These are phyloP conservation scores for Anas flavirostris DNA, from an alignment of 2,797 vertebrate species.

Conservation along the genomic window DNA sequence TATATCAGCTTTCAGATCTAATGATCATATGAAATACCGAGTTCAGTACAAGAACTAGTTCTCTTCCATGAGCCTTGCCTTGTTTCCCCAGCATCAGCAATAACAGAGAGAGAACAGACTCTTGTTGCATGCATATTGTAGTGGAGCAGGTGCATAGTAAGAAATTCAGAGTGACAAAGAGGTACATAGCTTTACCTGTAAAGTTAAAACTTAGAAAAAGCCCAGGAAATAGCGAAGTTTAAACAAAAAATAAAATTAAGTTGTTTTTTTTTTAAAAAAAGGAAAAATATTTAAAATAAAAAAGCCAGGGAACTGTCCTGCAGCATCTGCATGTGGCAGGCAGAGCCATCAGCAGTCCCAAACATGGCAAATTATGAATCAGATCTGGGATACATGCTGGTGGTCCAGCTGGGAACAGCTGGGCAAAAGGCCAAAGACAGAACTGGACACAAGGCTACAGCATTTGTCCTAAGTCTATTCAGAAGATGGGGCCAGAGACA, in stretches of 20 bases:
- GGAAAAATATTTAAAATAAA: background rate
- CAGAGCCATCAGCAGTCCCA: background rate
- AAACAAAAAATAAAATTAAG: background rate
- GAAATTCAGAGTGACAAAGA: background rate
- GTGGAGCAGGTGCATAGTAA: background rate
- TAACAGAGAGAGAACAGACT: background rate
- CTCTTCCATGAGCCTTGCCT: background rate
- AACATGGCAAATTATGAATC: background rate
- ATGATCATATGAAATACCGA: background rate
- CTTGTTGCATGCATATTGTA: background rate
- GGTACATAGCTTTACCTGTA: background rate
- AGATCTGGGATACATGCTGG: background rate
- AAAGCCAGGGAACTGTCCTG: background rate
- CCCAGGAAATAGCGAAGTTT: background rate
- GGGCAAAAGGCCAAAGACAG: background rate
- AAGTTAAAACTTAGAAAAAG: background rate
- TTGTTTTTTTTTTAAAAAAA: too few relatives aligned
- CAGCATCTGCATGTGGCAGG: background rate
- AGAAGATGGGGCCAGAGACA: background rate
- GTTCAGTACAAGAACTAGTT: background rate
- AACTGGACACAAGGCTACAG: background rate
- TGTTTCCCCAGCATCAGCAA: background rate
- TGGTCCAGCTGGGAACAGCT: rapidly evolving
- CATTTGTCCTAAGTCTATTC: background rate
- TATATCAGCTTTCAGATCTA: background rate